Evolutionary conservation across 1,140 invertebrate genomes (phyloP).

Genomic region (Nomia melanderi): DNA sequence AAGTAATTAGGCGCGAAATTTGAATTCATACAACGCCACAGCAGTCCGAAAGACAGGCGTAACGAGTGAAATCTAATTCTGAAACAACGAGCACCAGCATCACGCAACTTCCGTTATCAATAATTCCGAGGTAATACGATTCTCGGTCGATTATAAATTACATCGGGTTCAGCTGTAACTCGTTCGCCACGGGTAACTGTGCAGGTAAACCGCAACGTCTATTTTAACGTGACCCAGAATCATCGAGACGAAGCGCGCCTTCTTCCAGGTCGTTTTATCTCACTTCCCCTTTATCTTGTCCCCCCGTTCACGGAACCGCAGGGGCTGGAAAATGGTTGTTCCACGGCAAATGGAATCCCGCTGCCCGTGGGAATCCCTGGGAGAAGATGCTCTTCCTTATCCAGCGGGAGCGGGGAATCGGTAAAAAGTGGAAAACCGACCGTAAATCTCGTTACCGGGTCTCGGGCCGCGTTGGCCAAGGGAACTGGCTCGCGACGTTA

Average conservation of each 20-base stretch:
- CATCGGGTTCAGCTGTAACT: too few relatives aligned
- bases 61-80: too few relatives aligned
- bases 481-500: neutral
- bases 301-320: neutral
- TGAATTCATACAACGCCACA: too few relatives aligned
- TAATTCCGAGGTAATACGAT: neutral
- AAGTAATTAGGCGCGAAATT: too few relatives aligned
- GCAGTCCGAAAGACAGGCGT: too few relatives aligned
- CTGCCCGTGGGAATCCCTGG: neutral
- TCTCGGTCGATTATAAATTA: neutral
- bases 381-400: neutral
- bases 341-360: neutral
- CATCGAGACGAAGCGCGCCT: neutral
- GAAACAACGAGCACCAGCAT: too few relatives aligned
- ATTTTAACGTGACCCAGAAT: constrained; percentile 1
- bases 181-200: neutral
- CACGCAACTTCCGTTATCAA: too few relatives aligned
- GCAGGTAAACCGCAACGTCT: neutral
- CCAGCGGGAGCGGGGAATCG: neutral
- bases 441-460: neutral
- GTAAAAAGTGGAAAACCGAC: neutral
- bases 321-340: constrained; percentile 2
- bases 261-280: neutral
- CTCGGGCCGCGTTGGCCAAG: neutral
- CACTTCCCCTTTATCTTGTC: neutral